Percentiles rank a stretch among this genome's conserved stretches.
These are phyloP conservation scores for Leguminivora glycinivorella DNA, from an alignment of 1,140 invertebrate species.

Conservation along the genomic window DNA sequence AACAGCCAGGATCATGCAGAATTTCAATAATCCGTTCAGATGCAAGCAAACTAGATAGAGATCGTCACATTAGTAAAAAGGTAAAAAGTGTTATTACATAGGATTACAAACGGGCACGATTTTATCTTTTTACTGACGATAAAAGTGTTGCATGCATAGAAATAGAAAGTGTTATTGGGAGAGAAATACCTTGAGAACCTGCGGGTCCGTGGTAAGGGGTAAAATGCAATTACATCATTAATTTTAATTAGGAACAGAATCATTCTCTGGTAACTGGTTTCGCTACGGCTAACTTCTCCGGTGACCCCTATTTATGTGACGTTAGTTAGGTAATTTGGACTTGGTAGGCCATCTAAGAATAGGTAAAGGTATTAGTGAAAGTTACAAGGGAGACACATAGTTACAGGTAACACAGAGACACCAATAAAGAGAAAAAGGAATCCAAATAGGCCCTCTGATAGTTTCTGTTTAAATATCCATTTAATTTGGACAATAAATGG, in stretches of 20 bases:
- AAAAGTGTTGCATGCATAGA: conserved; percentile 65
- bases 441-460: conserved; percentile 40
- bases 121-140: conserved; percentile 41
- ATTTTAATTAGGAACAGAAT: conserved; percentile 68
- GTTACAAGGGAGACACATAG: conserved; percentile 60
- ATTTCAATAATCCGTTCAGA: conserved; percentile 29
- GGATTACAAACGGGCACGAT: neutral
- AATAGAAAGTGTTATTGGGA: conserved; percentile 73
- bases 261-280: conserved; percentile 50
- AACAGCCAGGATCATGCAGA: conserved; percentile 27
- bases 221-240: conserved; percentile 77
- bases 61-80: conserved; percentile 38
- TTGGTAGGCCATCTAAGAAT: conserved; percentile 56
- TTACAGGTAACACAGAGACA: conserved; percentile 67
- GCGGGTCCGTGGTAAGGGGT: conserved; percentile 77
- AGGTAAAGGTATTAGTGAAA: conserved; percentile 51
- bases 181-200: conserved; percentile 87
- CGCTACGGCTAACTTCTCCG: conserved; percentile 53
- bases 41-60: conserved; percentile 46
- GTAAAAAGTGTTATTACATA: conserved; percentile 31
- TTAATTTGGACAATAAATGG: conserved; percentile 46
- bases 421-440: conserved; percentile 58
- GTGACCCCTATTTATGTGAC: conserved; percentile 66
- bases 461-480: conserved; percentile 31
- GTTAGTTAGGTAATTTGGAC: conserved; percentile 47